Evolutionary conservation across 2,113 vertebrate species (phyloP).

Genomic region (Dromaius novaehollandiae): DNA sequence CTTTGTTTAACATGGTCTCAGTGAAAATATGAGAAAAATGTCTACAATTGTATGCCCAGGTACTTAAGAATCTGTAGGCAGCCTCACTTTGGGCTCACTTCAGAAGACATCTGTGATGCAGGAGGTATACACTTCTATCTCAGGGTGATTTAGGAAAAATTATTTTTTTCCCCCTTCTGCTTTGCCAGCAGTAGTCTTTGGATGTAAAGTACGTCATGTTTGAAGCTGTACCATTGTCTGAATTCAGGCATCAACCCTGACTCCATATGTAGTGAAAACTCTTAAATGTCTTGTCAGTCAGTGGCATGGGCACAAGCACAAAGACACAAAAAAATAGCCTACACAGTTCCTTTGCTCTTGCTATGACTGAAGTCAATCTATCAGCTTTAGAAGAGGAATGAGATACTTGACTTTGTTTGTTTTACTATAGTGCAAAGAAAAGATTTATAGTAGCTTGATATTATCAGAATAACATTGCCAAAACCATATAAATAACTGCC

Average conservation of each 20-base stretch:
- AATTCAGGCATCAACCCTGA: neutral
- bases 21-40: neutral
- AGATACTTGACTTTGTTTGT: neutral
- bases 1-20: neutral
- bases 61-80: neutral
- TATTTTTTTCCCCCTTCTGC: neutral
- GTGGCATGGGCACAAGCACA: neutral
- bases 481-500: neutral
- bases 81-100: neutral
- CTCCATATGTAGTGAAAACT: neutral
- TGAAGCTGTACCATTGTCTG: neutral
- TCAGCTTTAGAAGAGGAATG: neutral
- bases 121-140: neutral
- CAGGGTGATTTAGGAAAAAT: neutral
- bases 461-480: neutral
- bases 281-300: neutral
- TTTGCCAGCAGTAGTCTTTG: neutral
- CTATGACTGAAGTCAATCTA: neutral
- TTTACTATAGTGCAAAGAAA: neutral
- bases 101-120: neutral
- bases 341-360: neutral
- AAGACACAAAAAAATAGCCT: neutral
- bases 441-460: neutral
- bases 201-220: neutral
- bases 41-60: neutral